Evolutionary conservation across 2,888 invertebrate genomes (phyloP), one percentile per base, ranked within the genome.

Genomic region (Cotesia congregata): DNA sequence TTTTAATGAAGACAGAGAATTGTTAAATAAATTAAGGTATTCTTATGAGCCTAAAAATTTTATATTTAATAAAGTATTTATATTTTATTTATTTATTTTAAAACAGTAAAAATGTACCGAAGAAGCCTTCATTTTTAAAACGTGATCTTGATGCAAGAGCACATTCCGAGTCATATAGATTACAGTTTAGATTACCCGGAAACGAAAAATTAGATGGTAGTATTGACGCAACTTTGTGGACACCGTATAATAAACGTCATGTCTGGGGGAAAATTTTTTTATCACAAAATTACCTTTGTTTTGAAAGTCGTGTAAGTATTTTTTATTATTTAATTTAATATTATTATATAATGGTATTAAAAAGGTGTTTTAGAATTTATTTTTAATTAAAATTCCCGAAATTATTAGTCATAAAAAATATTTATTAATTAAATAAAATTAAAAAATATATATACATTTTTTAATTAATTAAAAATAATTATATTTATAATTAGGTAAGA

Each of bases 251-350:
- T 87, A 98, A 98, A 88, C 93, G 94, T 82, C 95, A 96, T 87
- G 95, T 96, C 76, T 93, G 94, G 91, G 99, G 99, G 15, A 93
- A 94, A 81, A 91, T 99, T 85, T 99, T 95, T 89, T 91, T 99
- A 70, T 98, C 98, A 0, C 95, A 95, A 86, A 97, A 96, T 91
- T 99, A 97, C 89, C 93, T 98, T 85, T 99, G 99, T 89, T 99
- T 98, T 88, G 95, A 96, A 86, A 98, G 98, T 90, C 93, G 96
- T 91, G 98, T 98, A 87, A 92, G 92, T 90, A 50, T 50, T 50
- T 0, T 0, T 60, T 68, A 30, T 64, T 60, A n/a, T 30, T 30
- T 30, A 30, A 30, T 30, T 30, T 30, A 30, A 30, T 15, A 62
- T 50, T 64, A 60, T 40, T 12, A 5, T 12, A n/a, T 2, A 38